Evolutionary conservation across 1,140 invertebrate species (phyloP).

Genomic region (Ctenoplectra terminalis): DNA sequence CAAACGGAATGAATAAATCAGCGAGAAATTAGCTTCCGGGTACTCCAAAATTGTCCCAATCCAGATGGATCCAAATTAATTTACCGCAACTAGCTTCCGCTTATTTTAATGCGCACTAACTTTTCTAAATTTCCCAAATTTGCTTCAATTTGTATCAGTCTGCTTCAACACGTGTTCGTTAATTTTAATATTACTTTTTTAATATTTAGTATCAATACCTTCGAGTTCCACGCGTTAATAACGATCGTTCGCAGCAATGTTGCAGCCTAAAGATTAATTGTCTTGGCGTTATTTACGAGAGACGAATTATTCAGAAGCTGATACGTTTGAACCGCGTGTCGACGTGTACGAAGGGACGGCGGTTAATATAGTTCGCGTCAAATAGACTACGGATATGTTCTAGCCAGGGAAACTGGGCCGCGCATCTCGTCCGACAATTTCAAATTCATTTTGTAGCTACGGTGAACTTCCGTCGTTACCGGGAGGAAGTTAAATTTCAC

Average conservation of each 20-base stretch:
- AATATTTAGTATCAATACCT: background rate
- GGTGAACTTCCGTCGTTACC: constrained; percentile 25
- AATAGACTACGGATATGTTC: background rate
- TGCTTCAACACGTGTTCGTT: background rate
- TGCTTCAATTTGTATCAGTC: background rate
- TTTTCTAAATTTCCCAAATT: background rate
- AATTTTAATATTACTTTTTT: no score
- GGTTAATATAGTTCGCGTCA: background rate
- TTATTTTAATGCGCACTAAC: background rate
- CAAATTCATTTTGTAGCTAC: constrained; percentile 48
- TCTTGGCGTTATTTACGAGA: background rate
- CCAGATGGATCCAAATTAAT: background rate
- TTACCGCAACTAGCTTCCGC: background rate
- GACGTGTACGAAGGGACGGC: background rate
- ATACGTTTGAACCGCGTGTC: background rate
- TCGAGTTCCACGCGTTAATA: no score
- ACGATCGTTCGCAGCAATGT: background rate
- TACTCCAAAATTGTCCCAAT: no score
- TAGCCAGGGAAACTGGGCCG: constrained; percentile 11
- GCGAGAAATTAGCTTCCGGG: background rate
- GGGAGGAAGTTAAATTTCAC: constrained; percentile 7
- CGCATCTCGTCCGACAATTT: constrained; percentile 44
- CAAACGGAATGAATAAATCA: no score
- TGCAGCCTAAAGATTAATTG: background rate
- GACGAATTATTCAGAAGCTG: constrained; percentile 7